Conservation (phyloP, 2,888 invertebrate species). For the Agrotis clavis region DNA sequence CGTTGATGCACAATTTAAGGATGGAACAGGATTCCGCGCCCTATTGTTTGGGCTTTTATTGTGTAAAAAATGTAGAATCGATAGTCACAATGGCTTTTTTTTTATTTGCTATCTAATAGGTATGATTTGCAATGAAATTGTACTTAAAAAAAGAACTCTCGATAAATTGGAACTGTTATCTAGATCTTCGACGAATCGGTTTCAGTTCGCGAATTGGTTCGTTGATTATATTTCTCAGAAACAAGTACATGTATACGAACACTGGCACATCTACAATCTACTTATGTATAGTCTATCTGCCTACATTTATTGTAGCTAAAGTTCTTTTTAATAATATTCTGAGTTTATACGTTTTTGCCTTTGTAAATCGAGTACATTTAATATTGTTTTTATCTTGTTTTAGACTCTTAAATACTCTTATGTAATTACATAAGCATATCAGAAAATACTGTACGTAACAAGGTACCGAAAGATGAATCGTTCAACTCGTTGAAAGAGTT, state of each 20-base stretch:
- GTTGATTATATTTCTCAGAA: slow-evolving; percentile 5
- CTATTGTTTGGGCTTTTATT: background rate
- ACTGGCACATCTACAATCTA: background rate
- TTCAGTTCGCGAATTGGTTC: background rate
- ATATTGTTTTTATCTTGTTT: slow-evolving; percentile 14
- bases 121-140: background rate
- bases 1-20: slow-evolving; percentile 10
- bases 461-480: too few relatives aligned
- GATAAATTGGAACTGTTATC: background rate
- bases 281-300: too few relatives aligned
- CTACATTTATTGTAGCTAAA: background rate
- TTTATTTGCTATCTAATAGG: too few relatives aligned
- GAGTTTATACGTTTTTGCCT: background rate
- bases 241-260: background rate
- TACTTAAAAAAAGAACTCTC: background rate
- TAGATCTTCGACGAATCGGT: background rate
- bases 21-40: slow-evolving; percentile 29
- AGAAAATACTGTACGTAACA: background rate
- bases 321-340: slow-evolving; percentile 21
- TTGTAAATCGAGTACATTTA: background rate
- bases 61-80: background rate
- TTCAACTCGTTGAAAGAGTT: too few relatives aligned
- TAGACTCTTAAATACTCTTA: background rate
- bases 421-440: background rate
- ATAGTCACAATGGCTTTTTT: background rate